These are phyloP conservation scores for Muschampia staudingeri DNA, from an alignment of 2,888 invertebrate genomes.

Conservation along the genomic window DNA sequence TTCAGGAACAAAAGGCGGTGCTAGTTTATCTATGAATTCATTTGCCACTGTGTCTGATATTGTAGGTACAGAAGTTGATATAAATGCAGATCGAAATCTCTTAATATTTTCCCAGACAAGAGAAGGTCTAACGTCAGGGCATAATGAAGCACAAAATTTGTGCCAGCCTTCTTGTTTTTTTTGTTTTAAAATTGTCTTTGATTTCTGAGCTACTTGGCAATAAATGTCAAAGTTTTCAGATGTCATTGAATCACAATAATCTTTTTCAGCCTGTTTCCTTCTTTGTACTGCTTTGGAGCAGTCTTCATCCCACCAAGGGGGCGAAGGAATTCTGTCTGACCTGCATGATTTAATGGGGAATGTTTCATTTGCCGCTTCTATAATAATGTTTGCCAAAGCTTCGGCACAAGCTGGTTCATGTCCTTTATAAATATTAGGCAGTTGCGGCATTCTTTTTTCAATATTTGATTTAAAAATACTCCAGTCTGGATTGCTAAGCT, in stretches of 20 bases:
- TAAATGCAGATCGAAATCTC: neutral
- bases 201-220: neutral
- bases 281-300: slow-evolving; percentile 1
- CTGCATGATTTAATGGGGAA: slow-evolving; percentile 4
- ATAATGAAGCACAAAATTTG: neutral
- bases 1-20: neutral
- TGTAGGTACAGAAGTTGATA: neutral
- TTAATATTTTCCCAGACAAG: slow-evolving; percentile 4
- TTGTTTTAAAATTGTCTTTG: slow-evolving; percentile 10
- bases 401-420: neutral
- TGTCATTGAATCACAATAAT: slow-evolving; percentile 18
- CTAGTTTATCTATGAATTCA: neutral
- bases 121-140: neutral
- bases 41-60: slow-evolving; percentile 8
- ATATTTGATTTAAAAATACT: neutral
- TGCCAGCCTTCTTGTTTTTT: slow-evolving; percentile 5
- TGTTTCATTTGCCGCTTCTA: slow-evolving; percentile 9
- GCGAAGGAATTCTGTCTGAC: neutral
- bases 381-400: neutral
- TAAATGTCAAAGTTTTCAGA: slow-evolving; percentile 17
- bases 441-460: neutral
- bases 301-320: slow-evolving; percentile 7
- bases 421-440: neutral
- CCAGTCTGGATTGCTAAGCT: slow-evolving; percentile 3
- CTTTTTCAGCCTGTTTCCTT: slow-evolving; percentile 8